These are phyloP conservation scores for Onthophagus sagittarius DNA, from an alignment of 2,888 invertebrate species.

Conservation along the genomic window DNA sequence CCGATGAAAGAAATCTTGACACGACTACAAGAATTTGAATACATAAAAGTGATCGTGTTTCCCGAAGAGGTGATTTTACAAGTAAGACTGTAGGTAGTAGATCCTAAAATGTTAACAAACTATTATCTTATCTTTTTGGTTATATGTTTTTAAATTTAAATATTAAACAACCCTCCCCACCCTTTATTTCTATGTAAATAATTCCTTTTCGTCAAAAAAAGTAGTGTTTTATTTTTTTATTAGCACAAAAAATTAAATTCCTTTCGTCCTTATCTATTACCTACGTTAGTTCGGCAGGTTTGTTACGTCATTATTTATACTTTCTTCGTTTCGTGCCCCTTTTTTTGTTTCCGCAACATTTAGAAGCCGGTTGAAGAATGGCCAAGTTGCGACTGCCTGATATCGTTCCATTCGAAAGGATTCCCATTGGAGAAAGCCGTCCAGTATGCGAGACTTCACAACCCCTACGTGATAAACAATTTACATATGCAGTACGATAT, in stretches of 20 bases:
- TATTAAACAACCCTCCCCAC: background rate
- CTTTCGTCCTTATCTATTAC: constrained; percentile 4
- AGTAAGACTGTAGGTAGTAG: constrained; percentile 49
- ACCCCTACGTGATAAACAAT: constrained; percentile 97
- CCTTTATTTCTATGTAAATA: background rate
- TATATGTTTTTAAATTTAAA: background rate
- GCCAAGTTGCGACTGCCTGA: constrained; percentile 96
- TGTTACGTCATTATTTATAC: constrained; percentile 13
- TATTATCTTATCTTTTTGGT: background rate
- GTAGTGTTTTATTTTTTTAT: too few species aligned
- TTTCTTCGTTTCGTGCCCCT: constrained; percentile 9
- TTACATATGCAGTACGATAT: constrained; percentile 98
- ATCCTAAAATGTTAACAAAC: constrained; percentile 12
- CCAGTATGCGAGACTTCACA: constrained; percentile 87
- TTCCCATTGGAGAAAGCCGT: constrained; percentile 98
- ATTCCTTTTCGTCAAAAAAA: background rate
- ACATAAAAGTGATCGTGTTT: constrained; percentile 91
- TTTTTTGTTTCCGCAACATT: constrained; percentile 29
- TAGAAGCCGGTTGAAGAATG: constrained; percentile 95
- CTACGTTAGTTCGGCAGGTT: constrained; percentile 7
- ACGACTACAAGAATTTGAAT: constrained; percentile 93
- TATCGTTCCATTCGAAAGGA: constrained; percentile 97
- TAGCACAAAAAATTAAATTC: too few species aligned
- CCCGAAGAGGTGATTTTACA: constrained; percentile 94
- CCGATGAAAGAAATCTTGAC: constrained; percentile 99